Percentiles rank a stretch among this genome's conserved stretches.
Conservation (phyloP, 2,113 vertebrate species). For the Dromaius novaehollandiae region DNA sequence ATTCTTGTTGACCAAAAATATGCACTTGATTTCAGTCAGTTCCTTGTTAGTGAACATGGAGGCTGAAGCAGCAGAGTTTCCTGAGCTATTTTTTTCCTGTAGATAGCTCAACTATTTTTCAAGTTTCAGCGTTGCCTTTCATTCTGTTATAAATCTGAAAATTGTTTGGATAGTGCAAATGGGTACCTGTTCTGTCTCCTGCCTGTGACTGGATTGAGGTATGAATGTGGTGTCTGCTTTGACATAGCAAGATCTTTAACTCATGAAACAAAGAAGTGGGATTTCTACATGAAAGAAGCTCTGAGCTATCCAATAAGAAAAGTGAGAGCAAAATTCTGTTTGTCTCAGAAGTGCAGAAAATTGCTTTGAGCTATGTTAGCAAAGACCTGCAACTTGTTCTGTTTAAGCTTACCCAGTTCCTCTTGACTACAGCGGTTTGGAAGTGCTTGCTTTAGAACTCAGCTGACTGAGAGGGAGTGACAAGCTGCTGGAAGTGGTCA, state of each 20-base stretch:
- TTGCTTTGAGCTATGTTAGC: not conserved
- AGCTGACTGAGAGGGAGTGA: conserved; percentile 31
- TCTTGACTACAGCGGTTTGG: not conserved
- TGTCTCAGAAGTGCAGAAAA: not conserved
- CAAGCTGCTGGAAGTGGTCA: conserved; percentile 45
- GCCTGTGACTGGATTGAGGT: not conserved
- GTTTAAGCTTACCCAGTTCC: conserved; percentile 6
- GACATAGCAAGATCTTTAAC: conserved; percentile 20
- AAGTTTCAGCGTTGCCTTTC: conserved; percentile 9
- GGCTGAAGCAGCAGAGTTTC: not conserved
- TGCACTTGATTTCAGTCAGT: not conserved
- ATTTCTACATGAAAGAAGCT: not conserved
- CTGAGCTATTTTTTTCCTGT: not conserved
- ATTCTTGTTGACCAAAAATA: not conserved
- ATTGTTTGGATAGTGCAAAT: not conserved
- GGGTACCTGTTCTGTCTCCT: conserved; percentile 31
- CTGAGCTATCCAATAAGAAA: not conserved
- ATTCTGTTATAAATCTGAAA: conserved; percentile 7
- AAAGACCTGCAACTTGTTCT: not conserved
- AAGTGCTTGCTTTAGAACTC: conserved; percentile 11
- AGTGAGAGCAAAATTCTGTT: not conserved
- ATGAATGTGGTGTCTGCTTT: not conserved
- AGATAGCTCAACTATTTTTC: not conserved
- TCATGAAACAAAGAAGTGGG: not conserved
- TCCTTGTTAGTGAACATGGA: not conserved